Evolutionary conservation across 2,888 invertebrate genomes (phyloP).

Genomic region (Octonoba sinensis): DNA sequence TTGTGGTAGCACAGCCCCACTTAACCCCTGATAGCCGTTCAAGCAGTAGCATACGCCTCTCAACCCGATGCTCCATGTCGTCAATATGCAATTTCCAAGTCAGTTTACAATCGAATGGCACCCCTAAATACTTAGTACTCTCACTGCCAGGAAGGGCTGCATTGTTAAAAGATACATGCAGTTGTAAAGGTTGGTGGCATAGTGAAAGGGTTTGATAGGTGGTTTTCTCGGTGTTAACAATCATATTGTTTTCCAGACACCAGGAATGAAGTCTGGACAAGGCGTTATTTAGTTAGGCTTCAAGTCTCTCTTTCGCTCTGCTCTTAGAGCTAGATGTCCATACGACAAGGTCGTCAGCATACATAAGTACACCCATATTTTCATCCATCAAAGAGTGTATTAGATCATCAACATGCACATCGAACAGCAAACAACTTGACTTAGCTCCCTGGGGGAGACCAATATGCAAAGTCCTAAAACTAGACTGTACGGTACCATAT

Average conservation of each 20-base stretch:
- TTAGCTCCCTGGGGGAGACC: too few relatives aligned
- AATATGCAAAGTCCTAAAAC: too few relatives aligned
- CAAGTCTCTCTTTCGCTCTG: neutral
- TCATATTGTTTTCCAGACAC: constrained; percentile 12
- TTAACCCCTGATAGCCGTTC: constrained; percentile 7
- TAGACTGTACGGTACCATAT: neutral
- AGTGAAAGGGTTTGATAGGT: too few relatives aligned
- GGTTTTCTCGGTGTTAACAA: too few relatives aligned
- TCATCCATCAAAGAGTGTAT: neutral
- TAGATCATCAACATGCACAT: neutral
- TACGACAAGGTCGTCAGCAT: neutral
- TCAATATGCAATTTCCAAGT: too few relatives aligned
- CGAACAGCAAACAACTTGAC: constrained; percentile 5
- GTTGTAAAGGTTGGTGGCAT: too few relatives aligned
- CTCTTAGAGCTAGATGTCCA: neutral
- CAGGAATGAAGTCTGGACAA: constrained; percentile 7
- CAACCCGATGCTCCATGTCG: too few relatives aligned
- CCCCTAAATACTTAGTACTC: constrained; percentile 11
- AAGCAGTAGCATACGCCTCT: too few relatives aligned
- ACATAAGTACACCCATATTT: constrained; percentile 7
- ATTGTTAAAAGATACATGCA: too few relatives aligned
- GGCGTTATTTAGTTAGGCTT: neutral
- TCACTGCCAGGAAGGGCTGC: neutral
- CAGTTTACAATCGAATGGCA: neutral
- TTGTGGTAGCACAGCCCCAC: constrained; percentile 3